Conservation (phyloP, 2,888 invertebrate genomes). For the Parapristionchus giblindavisi region DNA sequence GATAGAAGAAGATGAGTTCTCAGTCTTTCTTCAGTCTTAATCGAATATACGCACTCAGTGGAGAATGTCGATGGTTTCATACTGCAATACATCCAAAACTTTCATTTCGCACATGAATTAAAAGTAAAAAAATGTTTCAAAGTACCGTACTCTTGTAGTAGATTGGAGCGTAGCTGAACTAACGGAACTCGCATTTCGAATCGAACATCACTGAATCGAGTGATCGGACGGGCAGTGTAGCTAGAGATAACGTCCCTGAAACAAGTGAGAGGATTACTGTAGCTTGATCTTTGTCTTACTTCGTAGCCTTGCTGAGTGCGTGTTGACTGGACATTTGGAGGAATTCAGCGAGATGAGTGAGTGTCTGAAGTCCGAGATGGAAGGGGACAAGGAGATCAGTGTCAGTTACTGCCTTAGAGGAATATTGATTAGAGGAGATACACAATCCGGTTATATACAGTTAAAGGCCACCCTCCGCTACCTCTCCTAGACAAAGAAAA, state of each 20-base stretch:
- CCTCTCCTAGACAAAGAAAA: too few relatives aligned
- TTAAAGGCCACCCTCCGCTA: too few relatives aligned
- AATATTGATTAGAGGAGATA: not conserved
- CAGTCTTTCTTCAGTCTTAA: slow-evolving; percentile 1
- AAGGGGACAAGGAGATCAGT: slow-evolving; percentile 31
- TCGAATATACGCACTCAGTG: slow-evolving; percentile 15
- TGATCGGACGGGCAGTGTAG: slow-evolving; percentile 14
- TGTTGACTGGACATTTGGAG: not conserved
- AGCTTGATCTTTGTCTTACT: not conserved
- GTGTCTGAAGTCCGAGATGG: slow-evolving; percentile 14
- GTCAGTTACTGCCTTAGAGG: slow-evolving; percentile 12
- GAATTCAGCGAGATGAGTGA: slow-evolving; percentile 17
- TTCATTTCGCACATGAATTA: not conserved
- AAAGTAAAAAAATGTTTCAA: not conserved
- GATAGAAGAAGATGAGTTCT: slow-evolving; percentile 21
- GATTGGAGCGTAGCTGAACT: not conserved
- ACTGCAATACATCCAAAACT: not conserved
- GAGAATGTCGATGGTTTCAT: slow-evolving; percentile 23
- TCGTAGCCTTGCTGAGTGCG: not conserved
- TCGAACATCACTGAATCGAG: slow-evolving; percentile 5
- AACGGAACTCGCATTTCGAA: slow-evolving; percentile 21
- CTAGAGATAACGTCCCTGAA: slow-evolving; percentile 23
- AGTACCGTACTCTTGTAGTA: not conserved
- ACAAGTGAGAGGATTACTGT: not conserved
- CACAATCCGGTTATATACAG: not conserved